A percentile compares a stretch with the other conserved stretches of the same genome.
Evolutionary conservation across 1,140 invertebrate species (phyloP).

Genomic region (Zaprionus davidi): DNA sequence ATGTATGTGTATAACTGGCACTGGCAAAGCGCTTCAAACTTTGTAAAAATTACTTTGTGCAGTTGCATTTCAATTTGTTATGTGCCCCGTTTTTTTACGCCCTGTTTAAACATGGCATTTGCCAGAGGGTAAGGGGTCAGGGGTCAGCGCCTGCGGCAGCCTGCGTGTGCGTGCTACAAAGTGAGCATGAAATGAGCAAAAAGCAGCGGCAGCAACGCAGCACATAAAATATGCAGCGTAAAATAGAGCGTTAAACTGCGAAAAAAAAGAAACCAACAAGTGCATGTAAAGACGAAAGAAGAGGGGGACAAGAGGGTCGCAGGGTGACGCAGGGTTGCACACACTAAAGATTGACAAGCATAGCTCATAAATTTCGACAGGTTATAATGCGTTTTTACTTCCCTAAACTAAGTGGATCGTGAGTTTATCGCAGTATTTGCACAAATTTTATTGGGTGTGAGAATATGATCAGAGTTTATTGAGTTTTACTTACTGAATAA

Average conservation of each 20-base stretch:
- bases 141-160: not conserved
- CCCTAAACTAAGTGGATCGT: slow-evolving; percentile 3
- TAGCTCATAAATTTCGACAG: slow-evolving; percentile 25
- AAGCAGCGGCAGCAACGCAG: slow-evolving; percentile 25
- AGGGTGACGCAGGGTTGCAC: not conserved
- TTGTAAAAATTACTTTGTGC: slow-evolving; percentile 66
- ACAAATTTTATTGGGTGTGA: not conserved
- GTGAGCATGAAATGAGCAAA: slow-evolving; percentile 58
- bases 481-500: not conserved
- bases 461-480: not conserved
- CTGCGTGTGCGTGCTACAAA: slow-evolving; percentile 41
- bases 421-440: not conserved
- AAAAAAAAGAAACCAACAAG: slow-evolving; percentile 20
- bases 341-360: slow-evolving; percentile 27
- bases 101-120: slow-evolving; percentile 8
- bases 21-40: slow-evolving; percentile 54
- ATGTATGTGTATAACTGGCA: not conserved
- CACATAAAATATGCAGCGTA: slow-evolving; percentile 51
- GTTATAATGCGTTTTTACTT: slow-evolving; percentile 10
- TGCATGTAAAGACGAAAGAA: not conserved
- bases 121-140: not conserved
- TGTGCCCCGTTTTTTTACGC: slow-evolving; percentile 31
- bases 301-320: not conserved
- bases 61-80: slow-evolving; percentile 65
- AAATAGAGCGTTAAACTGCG: slow-evolving; percentile 42